Percentiles rank a stretch among this genome's conserved stretches.
Evolutionary conservation across 2,113 vertebrate species (phyloP).

Genomic region (Perca flavescens): DNA sequence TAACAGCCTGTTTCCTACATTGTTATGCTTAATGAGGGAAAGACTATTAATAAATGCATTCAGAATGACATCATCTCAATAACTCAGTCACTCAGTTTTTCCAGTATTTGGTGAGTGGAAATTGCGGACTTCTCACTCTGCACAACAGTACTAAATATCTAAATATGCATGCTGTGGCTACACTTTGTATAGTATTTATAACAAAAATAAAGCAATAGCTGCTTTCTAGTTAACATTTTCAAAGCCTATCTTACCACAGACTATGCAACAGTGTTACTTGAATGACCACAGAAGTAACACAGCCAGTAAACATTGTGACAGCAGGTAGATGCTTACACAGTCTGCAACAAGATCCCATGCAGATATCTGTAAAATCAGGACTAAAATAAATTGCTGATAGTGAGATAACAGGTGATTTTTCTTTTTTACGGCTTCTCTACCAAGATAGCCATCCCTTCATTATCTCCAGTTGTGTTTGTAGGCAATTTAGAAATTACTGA

Average conservation of each 20-base stretch:
- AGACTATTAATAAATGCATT: not conserved
- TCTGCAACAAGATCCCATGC: too few relatives aligned
- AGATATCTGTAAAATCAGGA: not conserved
- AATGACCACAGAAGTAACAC: not conserved
- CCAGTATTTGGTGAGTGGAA: constrained; percentile 36
- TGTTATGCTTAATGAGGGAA: not conserved
- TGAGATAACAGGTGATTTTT: not conserved
- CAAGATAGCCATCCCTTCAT: not conserved
- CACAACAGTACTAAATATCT: constrained; percentile 20
- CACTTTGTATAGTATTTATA: not conserved
- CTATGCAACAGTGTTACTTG: too few relatives aligned
- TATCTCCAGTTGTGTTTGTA: not conserved
- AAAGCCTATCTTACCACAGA: too few relatives aligned
- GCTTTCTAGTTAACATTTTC: not conserved
- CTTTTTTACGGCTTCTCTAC: not conserved
- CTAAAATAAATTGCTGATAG: not conserved
- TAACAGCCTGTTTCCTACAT: not conserved
- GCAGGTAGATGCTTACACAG: too few relatives aligned
- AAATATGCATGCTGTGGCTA: not conserved
- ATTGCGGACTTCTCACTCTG: constrained; percentile 11
- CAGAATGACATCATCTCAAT: not conserved
- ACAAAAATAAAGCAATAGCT: not conserved
- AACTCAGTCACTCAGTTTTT: not conserved
- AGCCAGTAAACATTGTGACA: not conserved
- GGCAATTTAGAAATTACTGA: not conserved